Base-by-base conservation (phyloP, 2,797 vertebrate species). In the Anomalospiza imberbis region DNA sequence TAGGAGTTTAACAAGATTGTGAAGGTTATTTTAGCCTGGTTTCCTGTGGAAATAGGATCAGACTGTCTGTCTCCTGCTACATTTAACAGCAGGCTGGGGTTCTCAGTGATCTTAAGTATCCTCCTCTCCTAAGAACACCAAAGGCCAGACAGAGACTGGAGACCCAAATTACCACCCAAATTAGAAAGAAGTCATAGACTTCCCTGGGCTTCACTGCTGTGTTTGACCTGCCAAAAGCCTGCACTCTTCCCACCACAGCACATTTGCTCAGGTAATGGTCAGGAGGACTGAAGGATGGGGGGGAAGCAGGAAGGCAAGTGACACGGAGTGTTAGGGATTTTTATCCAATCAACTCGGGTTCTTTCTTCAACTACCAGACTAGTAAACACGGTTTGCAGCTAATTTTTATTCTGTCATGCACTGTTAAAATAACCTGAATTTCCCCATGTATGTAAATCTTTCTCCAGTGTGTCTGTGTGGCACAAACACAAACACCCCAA, bases 251-350 rank as follows among this genome's bases (percentile, higher is more conserved):
- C 71, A 42, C 13, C 10, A 3, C 4, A 14, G 58, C 24, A 29
- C 2, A 0, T 38, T 25, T 40, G 24, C 47, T 44, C 51, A 12
- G 2, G 15, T 55, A 38, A 24, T 3, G 32, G 47, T 1, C 0
- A 3, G 12, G 12, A 67, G 20, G 42, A 29, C n/a, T 26, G 55
- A 36, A 76, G 75, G 31, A 12, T 1, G 3, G 17, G 2, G 21
- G 7, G 1, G 7, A 13, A 62, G 34, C 2, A 3, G 45, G 67
- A 66, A 25, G 38, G 40, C 6, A 21, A 48, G 50, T 0, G 0
- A 66, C 1, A 4, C 2, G 1, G 12, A 60, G 20, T 16, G 7
- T 19, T 6, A 31, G 44, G n/a, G 63, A 40, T 2, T 50, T 74
- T 36, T 44, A 66, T 26, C 61, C 4, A 10, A 31, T 40, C 58